phyloP scores from a whole-genome alignment of 2,113 vertebrate genomes.

The Pygoscelis antarcticus region DNA sequence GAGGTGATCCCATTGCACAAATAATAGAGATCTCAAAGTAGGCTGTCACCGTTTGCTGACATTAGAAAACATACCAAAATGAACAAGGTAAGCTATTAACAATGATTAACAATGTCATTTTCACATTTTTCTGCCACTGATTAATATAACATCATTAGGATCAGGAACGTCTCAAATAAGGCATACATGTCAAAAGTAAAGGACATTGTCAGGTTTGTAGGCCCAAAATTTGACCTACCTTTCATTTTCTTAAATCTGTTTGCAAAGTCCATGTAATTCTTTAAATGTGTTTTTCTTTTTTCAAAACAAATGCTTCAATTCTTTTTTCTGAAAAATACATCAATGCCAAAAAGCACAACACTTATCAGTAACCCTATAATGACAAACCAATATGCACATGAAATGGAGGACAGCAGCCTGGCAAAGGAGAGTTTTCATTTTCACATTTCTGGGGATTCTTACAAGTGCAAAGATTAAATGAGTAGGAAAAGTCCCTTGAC shows the following conservation, averaged over 20 bases:
- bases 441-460: background rate
- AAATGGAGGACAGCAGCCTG: background rate
- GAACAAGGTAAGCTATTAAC: background rate
- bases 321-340: slow-evolving; percentile 67
- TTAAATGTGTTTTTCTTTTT: slow-evolving; percentile 57
- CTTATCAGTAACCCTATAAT: slow-evolving; percentile 52
- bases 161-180: background rate
- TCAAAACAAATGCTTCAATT: slow-evolving; percentile 65
- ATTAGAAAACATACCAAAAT: background rate
- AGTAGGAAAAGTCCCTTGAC: background rate
- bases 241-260: slow-evolving; percentile 66
- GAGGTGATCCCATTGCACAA: background rate
- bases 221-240: slow-evolving; percentile 61
- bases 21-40: background rate
- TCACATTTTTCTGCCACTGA: background rate
- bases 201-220: slow-evolving; percentile 20
- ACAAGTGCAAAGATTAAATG: background rate
- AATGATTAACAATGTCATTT: background rate
- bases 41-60: rapidly evolving
- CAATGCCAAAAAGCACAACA: slow-evolving; percentile 61
- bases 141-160: background rate
- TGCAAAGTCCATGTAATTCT: slow-evolving; percentile 63
- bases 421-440: background rate
- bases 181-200: background rate
- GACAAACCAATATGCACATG: background rate